These are phyloP conservation scores for Tetramorium parvispinum DNA, from an alignment of 1,140 invertebrate species.

Conservation along the genomic window DNA sequence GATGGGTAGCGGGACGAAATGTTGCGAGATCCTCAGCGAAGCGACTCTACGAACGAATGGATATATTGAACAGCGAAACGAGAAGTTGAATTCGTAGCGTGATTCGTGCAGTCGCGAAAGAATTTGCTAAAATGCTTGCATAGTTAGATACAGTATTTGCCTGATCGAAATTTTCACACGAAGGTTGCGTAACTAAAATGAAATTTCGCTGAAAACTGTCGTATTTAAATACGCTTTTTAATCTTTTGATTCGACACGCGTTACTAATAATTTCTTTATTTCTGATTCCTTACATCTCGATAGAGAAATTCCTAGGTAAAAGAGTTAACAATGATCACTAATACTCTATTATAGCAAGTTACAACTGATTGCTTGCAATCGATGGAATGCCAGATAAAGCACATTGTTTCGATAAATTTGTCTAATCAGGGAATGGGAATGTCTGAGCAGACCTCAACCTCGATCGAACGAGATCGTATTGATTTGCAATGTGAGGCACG, in stretches of 20 bases:
- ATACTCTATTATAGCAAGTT: neutral
- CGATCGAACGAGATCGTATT: slow-evolving; percentile 16
- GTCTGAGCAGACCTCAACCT: neutral
- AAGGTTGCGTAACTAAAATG: slow-evolving; percentile 6
- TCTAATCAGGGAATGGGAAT: slow-evolving; percentile 48
- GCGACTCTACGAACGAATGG: slow-evolving; percentile 56
- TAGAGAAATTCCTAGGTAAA: neutral
- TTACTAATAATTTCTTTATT: neutral
- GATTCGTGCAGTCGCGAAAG: slow-evolving; percentile 55
- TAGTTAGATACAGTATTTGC: neutral
- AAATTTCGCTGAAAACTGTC: neutral
- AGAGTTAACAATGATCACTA: slow-evolving; percentile 1
- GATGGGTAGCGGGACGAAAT: slow-evolving; percentile 24
- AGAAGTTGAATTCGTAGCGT: slow-evolving; percentile 58
- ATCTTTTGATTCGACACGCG: too few relatives aligned
- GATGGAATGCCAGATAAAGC: slow-evolving; percentile 45
- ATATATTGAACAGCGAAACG: slow-evolving; percentile 35
- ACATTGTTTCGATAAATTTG: slow-evolving; percentile 58
- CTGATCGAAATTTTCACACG: neutral
- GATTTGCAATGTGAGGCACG: neutral
- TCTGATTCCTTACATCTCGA: neutral
- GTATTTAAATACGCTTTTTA: neutral
- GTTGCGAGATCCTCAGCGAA: slow-evolving; percentile 63
- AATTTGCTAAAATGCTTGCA: neutral
- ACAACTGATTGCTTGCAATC: neutral